Conservation (phyloP, 2,888 invertebrate species). For the Acleris laterana region DNA sequence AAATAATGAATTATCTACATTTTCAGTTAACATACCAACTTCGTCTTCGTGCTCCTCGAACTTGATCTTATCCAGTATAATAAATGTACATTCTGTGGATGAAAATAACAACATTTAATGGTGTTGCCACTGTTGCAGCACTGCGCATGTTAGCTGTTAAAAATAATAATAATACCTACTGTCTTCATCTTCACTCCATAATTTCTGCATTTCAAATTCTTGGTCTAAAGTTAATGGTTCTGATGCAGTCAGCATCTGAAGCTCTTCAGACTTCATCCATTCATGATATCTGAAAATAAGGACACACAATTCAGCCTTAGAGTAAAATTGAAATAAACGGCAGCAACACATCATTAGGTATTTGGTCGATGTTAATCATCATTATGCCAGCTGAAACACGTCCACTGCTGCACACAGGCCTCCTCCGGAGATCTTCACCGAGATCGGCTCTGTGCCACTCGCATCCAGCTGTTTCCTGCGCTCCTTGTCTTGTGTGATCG, state of each 20-base stretch:
- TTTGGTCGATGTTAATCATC: no score
- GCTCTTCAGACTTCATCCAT: conserved; percentile 96
- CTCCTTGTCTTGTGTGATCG: no score
- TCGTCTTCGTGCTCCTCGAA: conserved; percentile 86
- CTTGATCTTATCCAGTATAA: conserved; percentile 88
- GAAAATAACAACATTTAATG: conserved; percentile 30
- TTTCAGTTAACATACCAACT: conserved; percentile 48
- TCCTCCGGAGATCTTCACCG: no score
- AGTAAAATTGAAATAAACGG: no score
- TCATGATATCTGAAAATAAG: conserved; percentile 89
- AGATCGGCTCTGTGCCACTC: no score
- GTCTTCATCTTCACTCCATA: conserved; percentile 94
- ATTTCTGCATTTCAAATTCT: conserved; percentile 96
- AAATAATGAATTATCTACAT: neutral
- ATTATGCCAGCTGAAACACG: no score
- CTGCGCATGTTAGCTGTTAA: neutral
- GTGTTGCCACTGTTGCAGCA: neutral
- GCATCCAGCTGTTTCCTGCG: no score
- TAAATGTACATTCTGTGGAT: conserved; percentile 94
- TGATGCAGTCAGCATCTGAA: conserved; percentile 94
- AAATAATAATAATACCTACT: conserved; percentile 81
- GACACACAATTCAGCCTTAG: no score
- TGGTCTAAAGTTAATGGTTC: conserved; percentile 92
- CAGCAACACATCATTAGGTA: no score
- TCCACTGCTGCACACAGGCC: no score